Evolutionary conservation across 1,140 invertebrate genomes (phyloP).

Genomic region (Argopecten irradians): DNA sequence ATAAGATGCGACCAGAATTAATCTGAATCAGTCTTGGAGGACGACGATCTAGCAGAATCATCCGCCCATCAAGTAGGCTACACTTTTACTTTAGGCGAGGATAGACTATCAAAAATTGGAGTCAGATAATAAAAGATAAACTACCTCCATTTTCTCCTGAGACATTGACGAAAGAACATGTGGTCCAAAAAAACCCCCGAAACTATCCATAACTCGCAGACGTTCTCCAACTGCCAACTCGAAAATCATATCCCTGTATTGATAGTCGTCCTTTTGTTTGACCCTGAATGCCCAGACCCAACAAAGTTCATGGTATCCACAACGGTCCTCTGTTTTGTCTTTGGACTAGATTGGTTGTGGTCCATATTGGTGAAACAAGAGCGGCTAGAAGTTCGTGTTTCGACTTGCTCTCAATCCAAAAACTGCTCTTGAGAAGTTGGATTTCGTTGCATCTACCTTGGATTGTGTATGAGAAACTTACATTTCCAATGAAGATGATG

Average conservation of each 20-base stretch:
- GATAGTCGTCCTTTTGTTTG: constrained; percentile 53
- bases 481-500: constrained; percentile 23
- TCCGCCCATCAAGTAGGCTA: neutral
- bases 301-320: constrained; percentile 42
- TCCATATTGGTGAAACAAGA: constrained; percentile 35
- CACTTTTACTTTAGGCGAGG: neutral
- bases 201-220: neutral
- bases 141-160: neutral
- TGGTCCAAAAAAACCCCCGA: neutral
- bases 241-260: constrained; percentile 57
- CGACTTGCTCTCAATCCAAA: constrained; percentile 44
- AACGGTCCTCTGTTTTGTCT: constrained; percentile 41
- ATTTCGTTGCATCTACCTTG: constrained; percentile 38
- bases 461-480: constrained; percentile 45
- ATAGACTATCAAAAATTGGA: neutral
- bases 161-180: neutral
- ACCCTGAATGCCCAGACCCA: constrained; percentile 56
- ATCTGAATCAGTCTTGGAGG: neutral
- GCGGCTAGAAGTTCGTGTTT: constrained; percentile 38
- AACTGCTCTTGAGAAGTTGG: constrained; percentile 49
- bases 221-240: constrained; percentile 11
- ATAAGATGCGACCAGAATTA: too few relatives aligned
- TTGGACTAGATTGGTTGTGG: constrained; percentile 43
- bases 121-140: neutral
- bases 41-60: neutral